phyloP scores from a whole-genome alignment of 2,113 vertebrate genomes.

The Parus major region DNA sequence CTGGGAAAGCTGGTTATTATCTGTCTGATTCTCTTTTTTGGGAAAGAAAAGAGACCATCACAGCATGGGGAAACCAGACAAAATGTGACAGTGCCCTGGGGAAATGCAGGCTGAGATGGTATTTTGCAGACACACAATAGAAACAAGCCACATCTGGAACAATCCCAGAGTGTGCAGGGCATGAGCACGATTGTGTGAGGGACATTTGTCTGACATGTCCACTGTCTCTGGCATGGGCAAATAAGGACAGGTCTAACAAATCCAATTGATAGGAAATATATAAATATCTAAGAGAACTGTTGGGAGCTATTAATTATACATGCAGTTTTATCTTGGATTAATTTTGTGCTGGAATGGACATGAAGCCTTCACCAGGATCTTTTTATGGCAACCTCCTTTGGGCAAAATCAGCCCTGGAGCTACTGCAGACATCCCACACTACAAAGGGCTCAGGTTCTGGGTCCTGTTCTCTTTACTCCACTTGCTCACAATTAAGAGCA shows the following conservation, averaged over 20 bases:
- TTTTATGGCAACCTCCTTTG: neutral
- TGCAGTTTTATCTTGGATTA: neutral
- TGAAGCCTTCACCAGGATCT: neutral
- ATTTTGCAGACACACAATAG: neutral
- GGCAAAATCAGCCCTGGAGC: neutral
- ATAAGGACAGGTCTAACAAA: neutral
- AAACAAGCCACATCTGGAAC: neutral
- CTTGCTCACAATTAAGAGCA: neutral
- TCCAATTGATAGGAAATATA: neutral
- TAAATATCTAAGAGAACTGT: neutral
- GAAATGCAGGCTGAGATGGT: neutral
- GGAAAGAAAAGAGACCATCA: neutral
- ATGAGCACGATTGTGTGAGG: accelerated
- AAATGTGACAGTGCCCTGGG: neutral
- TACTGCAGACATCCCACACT: neutral
- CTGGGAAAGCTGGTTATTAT: neutral
- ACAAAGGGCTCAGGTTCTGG: neutral
- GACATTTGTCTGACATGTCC: neutral
- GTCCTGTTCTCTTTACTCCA: neutral
- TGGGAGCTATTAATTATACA: neutral
- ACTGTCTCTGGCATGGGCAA: neutral
- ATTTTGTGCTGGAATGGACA: neutral
- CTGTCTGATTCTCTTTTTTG: neutral
- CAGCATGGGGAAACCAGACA: neutral
- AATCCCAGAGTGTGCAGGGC: neutral